Conservation (phyloP, 2,797 vertebrate species). For the Pogonophryne albipinna region DNA sequence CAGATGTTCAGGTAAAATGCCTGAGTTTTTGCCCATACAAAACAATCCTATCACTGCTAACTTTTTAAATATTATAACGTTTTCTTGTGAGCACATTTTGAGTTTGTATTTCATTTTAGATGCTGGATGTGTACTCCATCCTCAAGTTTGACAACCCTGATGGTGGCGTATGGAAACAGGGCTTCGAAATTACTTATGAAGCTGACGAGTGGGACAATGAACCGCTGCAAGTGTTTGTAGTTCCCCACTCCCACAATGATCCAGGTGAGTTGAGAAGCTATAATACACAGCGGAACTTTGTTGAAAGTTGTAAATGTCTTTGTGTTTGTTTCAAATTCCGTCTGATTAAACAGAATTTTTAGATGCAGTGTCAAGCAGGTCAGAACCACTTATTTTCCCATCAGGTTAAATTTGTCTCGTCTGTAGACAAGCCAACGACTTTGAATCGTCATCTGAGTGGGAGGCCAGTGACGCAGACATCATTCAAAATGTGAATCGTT, state of each 20-base stretch:
- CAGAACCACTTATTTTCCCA: neutral
- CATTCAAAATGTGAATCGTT: conserved; percentile 25
- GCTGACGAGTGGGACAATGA: conserved; percentile 91
- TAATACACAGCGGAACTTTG: neutral
- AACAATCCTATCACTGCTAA: neutral
- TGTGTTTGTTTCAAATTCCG: neutral
- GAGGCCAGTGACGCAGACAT: conserved; percentile 18
- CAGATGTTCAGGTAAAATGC: conserved; percentile 91
- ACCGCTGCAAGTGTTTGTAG: conserved; percentile 94
- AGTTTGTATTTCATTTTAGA: conserved; percentile 81
- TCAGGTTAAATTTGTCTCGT: conserved; percentile 6
- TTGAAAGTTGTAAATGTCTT: neutral
- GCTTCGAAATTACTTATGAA: conserved; percentile 96
- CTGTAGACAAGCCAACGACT: neutral
- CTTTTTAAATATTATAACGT: neutral
- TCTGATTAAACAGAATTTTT: neutral
- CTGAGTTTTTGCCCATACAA: no score
- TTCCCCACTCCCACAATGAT: conserved; percentile 98
- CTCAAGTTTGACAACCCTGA: conserved; percentile 96
- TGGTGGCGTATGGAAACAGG: conserved; percentile 97
- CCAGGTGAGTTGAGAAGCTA: conserved; percentile 82
- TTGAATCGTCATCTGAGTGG: conserved; percentile 15
- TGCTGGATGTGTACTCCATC: conserved; percentile 92
- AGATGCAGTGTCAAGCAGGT: neutral
- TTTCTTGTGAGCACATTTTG: neutral